phyloP scores from a whole-genome alignment of 2,888 invertebrate genomes.

The Cephus rjabovi region DNA sequence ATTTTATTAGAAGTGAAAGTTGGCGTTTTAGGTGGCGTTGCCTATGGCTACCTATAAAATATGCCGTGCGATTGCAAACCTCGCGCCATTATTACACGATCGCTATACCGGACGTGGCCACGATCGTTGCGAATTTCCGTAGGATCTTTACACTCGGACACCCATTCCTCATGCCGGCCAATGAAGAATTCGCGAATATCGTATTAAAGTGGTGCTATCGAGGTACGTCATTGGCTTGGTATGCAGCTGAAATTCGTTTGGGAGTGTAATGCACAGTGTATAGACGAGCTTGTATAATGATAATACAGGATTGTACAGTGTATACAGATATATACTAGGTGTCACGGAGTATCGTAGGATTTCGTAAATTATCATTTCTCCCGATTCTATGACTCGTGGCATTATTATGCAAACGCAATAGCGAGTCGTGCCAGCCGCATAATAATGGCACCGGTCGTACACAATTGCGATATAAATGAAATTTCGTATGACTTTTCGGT shows the following conservation, averaged over 20 bases:
- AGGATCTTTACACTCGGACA: not conserved
- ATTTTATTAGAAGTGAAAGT: conserved; percentile 61
- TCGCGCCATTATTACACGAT: conserved; percentile 1
- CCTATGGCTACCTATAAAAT: conserved; percentile 9
- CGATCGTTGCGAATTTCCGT: not conserved
- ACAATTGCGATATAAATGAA: not conserved
- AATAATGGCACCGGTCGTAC: not conserved
- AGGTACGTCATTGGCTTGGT: not conserved
- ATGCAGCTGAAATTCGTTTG: not conserved
- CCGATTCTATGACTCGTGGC: not conserved
- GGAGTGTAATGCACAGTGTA: not conserved
- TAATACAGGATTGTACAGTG: not conserved
- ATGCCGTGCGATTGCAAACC: conserved; percentile 1
- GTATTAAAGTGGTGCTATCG: not conserved
- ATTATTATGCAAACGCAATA: not conserved
- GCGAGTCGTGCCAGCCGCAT: not conserved
- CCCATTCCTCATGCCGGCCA: not conserved
- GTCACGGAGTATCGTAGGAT: not conserved
- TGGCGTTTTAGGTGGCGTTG: conserved; percentile 13
- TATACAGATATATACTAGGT: not conserved
- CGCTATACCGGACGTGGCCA: not conserved
- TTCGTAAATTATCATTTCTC: not conserved
- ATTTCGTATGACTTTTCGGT: not conserved
- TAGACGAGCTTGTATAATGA: not conserved
- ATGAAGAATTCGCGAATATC: not conserved